phyloP scores from a whole-genome alignment of 1,140 invertebrate genomes.

The Bombus soroeensis region DNA sequence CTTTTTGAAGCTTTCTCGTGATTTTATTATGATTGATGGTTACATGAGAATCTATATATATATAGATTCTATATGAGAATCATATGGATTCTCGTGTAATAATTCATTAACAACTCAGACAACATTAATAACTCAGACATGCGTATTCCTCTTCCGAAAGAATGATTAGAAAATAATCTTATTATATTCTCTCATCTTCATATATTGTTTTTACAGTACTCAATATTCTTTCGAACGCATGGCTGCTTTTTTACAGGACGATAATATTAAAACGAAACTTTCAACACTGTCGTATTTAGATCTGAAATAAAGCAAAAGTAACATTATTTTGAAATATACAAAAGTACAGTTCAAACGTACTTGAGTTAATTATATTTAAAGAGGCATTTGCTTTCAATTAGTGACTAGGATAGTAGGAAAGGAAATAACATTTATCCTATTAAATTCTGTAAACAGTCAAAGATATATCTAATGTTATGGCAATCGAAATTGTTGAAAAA shows the following conservation, averaged over 20 bases:
- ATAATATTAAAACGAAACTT: no score
- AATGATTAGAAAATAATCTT: neutral
- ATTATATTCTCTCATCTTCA: neutral
- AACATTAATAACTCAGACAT: no score
- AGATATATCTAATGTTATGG: neutral
- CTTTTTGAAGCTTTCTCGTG: neutral
- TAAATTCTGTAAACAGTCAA: neutral
- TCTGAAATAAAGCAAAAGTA: neutral
- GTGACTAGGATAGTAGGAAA: no score
- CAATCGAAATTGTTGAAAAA: neutral
- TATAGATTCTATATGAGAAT: no score
- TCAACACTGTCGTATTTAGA: neutral
- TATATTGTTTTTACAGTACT: no score
- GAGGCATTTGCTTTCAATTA: no score
- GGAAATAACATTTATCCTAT: neutral
- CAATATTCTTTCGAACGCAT: neutral
- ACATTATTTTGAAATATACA: neutral
- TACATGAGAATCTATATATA: neutral
- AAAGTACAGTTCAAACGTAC: no score
- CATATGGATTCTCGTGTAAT: no score
- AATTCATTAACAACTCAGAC: no score
- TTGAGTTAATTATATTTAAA: no score
- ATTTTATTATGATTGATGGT: no score
- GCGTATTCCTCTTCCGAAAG: neutral
- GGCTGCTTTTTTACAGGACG: no score